Percentiles rank a stretch among this genome's conserved stretches.
Conservation (phyloP, 1,140 invertebrate species). For the Drosophila kohkoa region DNA sequence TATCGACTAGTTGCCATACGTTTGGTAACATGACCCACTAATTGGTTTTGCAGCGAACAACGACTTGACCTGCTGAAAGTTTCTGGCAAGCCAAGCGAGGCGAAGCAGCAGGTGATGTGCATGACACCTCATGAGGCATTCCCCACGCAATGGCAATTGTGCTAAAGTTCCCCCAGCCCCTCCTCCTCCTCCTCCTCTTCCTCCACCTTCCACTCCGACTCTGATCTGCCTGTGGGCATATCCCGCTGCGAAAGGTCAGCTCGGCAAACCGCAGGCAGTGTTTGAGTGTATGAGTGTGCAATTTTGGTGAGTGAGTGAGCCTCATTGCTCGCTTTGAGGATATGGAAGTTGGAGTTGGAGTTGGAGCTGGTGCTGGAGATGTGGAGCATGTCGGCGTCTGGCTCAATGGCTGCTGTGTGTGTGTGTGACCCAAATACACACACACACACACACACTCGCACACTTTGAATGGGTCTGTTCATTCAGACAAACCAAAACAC, state of each 20-base stretch:
- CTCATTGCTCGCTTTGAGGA: constrained; percentile 26
- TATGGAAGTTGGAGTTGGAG: constrained; percentile 26
- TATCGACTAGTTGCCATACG: constrained; percentile 23
- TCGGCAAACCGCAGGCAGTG: constrained; percentile 62
- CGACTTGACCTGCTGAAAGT: constrained; percentile 77
- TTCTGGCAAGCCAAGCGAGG: constrained; percentile 4
- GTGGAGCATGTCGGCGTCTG: constrained; percentile 46
- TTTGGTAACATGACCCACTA: constrained; percentile 72
- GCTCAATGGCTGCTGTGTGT: constrained; percentile 47
- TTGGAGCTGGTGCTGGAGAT: constrained; percentile 36
- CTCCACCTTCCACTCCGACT: too few species aligned
- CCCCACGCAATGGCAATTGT: neutral
- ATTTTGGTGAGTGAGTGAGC: constrained; percentile 43
- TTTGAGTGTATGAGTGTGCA: constrained; percentile 39
- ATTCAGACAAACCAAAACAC: constrained; percentile 59
- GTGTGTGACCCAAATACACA: constrained; percentile 77
- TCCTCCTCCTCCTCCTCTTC: too few species aligned
- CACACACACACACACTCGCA: constrained; percentile 14
- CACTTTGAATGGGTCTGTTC: constrained; percentile 37
- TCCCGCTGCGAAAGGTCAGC: constrained; percentile 74
- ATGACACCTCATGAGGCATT: constrained; percentile 65
- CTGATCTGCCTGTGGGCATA: constrained; percentile 1
- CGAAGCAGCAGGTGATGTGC: constrained; percentile 38
- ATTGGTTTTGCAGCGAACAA: constrained; percentile 57
- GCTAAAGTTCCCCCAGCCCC: neutral